Conservation (phyloP, 1,140 invertebrate species). For the Leptinotarsa lineolata region DNA sequence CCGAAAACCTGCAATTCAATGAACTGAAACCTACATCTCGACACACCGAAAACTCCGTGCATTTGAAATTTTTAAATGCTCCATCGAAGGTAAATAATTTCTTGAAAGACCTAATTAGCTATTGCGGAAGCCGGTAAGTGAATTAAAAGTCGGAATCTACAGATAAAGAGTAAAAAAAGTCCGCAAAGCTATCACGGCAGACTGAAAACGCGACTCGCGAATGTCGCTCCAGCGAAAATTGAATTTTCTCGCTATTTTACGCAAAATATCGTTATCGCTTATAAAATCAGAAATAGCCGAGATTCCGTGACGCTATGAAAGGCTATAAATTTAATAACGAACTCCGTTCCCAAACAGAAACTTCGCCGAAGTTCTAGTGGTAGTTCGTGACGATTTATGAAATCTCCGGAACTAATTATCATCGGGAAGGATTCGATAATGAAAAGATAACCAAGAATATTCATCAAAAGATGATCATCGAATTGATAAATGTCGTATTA, state of each 20-base stretch:
- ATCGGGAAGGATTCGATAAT: too few species aligned
- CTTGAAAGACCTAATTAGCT: neutral
- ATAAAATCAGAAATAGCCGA: neutral
- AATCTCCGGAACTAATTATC: too few species aligned
- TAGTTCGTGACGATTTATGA: too few species aligned
- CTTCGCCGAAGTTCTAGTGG: too few species aligned
- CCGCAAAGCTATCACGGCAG: neutral
- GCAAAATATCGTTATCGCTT: neutral
- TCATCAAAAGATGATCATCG: too few species aligned
- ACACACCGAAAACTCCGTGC: neutral
- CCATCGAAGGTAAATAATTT: neutral
- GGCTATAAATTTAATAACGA: neutral
- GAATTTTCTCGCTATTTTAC: neutral
- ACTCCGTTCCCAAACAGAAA: neutral
- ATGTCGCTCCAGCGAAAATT: neutral
- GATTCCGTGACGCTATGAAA: neutral
- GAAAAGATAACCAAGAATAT: too few species aligned
- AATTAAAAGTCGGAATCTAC: neutral
- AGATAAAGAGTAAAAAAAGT: neutral
- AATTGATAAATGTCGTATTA: too few species aligned
- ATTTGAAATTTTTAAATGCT: neutral
- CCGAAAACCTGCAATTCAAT: neutral
- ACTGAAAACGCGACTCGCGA: neutral
- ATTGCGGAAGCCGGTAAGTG: neutral
- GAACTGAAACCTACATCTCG: neutral